These are phyloP conservation scores for Stenichneumon culpator DNA, from an alignment of 2,888 invertebrate genomes.

Conservation along the genomic window DNA sequence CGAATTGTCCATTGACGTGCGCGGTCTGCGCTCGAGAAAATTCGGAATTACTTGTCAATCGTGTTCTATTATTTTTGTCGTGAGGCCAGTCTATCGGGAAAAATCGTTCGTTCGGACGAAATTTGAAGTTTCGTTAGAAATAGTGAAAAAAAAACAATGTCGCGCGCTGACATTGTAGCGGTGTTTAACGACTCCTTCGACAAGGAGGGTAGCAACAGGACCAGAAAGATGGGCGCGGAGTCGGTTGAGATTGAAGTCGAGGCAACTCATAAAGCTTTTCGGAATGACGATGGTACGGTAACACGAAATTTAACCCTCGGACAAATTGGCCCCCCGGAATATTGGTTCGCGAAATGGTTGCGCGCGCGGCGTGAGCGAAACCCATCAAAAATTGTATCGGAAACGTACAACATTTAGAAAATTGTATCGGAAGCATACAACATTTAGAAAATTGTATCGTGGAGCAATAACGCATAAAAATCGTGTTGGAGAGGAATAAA, in stretches of 20 bases:
- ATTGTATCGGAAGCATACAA: no score
- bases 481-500: no score
- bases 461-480: no score
- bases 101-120: not conserved
- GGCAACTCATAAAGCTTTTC: conserved; percentile 59
- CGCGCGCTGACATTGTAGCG: conserved; percentile 43
- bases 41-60: not conserved
- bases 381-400: no score
- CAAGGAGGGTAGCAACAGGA: conserved; percentile 18
- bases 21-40: conserved; percentile 6
- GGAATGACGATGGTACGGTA: conserved; percentile 50
- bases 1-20: conserved; percentile 24
- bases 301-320: no score
- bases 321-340: no score
- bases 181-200: conserved; percentile 52
- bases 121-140: not conserved
- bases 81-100: not conserved
- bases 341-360: no score
- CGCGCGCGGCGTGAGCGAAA: no score
- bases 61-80: not conserved
- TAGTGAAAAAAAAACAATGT: conserved; percentile 21
- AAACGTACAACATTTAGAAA: no score
- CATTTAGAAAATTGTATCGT: no score
- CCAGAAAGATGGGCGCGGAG: conserved; percentile 42
- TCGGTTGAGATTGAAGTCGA: conserved; percentile 75